Conservation (phyloP, 2,888 invertebrate species). For the Rhyacophila evoluta region DNA sequence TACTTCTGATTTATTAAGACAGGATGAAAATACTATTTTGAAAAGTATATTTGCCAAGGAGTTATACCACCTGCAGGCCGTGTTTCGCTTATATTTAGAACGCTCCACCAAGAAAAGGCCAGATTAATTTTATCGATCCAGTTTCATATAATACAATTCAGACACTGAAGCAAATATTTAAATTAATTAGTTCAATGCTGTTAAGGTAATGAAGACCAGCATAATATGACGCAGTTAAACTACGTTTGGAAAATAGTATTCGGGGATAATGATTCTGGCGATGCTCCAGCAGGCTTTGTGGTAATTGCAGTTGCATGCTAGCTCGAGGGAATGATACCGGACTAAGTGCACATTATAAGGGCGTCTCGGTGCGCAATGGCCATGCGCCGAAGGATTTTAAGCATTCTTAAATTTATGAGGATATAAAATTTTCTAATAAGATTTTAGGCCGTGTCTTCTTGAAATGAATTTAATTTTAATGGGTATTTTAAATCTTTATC, state of each 20-base stretch:
- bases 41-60: too few relatives aligned
- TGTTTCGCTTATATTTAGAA: too few relatives aligned
- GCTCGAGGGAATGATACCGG: conserved; percentile 18
- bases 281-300: conserved; percentile 10
- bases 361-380: not conserved
- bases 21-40: too few relatives aligned
- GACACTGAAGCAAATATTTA: not conserved
- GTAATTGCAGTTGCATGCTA: conserved; percentile 32
- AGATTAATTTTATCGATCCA: too few relatives aligned
- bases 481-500: too few relatives aligned
- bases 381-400: not conserved
- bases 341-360: conserved; percentile 21
- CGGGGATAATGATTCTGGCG: conserved; percentile 30
- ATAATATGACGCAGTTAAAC: not conserved
- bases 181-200: not conserved
- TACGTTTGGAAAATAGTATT: conserved; percentile 12
- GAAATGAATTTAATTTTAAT: too few relatives aligned
- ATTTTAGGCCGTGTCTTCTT: not conserved
- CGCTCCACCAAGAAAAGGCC: too few relatives aligned
- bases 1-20: too few relatives aligned
- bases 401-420: not conserved
- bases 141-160: too few relatives aligned
- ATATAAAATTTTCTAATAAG: not conserved
- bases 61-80: too few relatives aligned
- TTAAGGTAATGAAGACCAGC: not conserved